phyloP scores from a whole-genome alignment of 2,797 vertebrate genomes.

The Nyctalus aviator region DNA sequence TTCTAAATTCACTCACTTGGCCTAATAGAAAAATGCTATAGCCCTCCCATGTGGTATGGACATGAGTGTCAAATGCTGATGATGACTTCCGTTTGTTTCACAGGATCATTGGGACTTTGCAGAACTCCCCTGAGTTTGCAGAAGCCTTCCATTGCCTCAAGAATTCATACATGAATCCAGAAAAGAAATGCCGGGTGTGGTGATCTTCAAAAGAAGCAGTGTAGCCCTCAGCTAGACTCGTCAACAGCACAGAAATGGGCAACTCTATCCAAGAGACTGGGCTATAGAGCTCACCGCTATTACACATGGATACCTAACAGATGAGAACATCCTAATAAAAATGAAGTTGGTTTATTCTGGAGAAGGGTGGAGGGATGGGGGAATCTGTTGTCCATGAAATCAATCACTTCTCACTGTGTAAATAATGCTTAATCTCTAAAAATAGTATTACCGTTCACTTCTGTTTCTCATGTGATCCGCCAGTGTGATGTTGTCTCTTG shows the following conservation, averaged over 20 bases:
- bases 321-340: background rate
- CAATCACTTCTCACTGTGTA: slow-evolving; percentile 35
- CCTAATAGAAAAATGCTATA: background rate
- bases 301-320: background rate
- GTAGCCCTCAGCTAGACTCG: background rate
- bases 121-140: slow-evolving; percentile 96
- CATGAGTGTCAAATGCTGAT: background rate
- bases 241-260: slow-evolving; percentile 13
- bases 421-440: slow-evolving; percentile 56
- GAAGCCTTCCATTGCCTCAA: slow-evolving; percentile 93
- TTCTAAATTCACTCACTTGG: background rate
- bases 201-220: slow-evolving; percentile 83
- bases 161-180: slow-evolving; percentile 92
- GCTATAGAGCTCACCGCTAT: slow-evolving; percentile 25
- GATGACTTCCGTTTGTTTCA: slow-evolving; percentile 69
- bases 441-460: slow-evolving; percentile 8
- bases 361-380: background rate
- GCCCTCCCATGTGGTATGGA: background rate
- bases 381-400: background rate
- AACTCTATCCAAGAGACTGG: background rate
- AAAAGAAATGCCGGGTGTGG: slow-evolving; percentile 94
- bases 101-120: slow-evolving; percentile 96
- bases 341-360: background rate
- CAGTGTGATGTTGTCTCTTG: background rate
- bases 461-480: background rate